Conservation (phyloP, 2,888 invertebrate genomes). For the Ametastegia equiseti region DNA sequence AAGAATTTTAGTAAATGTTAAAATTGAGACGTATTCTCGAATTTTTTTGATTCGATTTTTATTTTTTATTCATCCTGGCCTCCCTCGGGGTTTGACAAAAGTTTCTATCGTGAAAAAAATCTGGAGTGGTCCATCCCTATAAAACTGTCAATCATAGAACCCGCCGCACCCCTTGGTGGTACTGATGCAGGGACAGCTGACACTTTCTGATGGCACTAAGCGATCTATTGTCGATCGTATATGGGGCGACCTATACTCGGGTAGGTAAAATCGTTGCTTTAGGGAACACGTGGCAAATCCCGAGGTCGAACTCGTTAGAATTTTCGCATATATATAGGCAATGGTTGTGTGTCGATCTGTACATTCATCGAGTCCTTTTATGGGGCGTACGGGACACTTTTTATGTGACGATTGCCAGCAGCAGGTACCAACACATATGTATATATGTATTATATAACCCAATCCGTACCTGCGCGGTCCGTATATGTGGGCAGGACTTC, state of each 20-base stretch:
- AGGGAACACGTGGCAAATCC: constrained; percentile 13
- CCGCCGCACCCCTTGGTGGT: constrained; percentile 58
- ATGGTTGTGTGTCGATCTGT: too few species aligned
- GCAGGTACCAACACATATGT: too few species aligned
- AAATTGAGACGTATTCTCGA: neutral
- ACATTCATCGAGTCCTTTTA: neutral
- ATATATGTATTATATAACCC: too few species aligned
- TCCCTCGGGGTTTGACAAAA: constrained; percentile 10
- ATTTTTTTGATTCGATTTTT: neutral
- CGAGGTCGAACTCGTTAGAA: constrained; percentile 55
- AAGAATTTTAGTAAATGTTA: neutral
- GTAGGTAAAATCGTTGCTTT: neutral
- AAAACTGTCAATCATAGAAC: constrained; percentile 72
- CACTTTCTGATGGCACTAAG: constrained; percentile 67
- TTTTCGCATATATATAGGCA: constrained; percentile 57
- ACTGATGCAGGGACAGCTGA: constrained; percentile 65
- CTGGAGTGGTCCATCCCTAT: constrained; percentile 60
- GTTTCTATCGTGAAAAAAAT: constrained; percentile 39
- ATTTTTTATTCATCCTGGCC: neutral
- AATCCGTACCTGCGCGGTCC: too few species aligned
- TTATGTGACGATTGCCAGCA: constrained; percentile 38
- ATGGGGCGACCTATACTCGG: constrained; percentile 14
- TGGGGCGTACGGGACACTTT: constrained; percentile 39
- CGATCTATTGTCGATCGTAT: constrained; percentile 69
- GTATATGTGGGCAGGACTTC: constrained; percentile 42